A percentile compares a stretch with the other conserved stretches of the same genome.
phyloP scores from a whole-genome alignment of 2,113 vertebrate genomes.

The Mustelus asterias region DNA sequence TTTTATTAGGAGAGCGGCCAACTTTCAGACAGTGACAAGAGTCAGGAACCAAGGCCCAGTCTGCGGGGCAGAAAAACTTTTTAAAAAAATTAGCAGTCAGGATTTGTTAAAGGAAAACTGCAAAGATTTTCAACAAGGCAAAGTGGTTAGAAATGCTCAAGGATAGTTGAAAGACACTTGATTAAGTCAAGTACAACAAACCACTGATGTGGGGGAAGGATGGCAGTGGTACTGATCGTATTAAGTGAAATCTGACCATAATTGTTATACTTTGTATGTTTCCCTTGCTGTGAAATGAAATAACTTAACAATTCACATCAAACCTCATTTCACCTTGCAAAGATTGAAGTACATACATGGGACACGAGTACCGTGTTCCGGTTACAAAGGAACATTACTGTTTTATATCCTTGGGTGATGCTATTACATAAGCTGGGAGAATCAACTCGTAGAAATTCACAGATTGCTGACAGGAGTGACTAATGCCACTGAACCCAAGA shows the following conservation, averaged over 20 bases:
- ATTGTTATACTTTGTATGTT: neutral
- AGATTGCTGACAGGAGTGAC: neutral
- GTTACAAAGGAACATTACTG: neutral
- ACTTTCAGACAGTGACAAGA: neutral
- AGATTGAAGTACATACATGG: neutral
- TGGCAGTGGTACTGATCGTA: neutral
- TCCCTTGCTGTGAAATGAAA: neutral
- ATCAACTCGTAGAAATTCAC: neutral
- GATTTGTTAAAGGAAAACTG: neutral
- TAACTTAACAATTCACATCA: neutral
- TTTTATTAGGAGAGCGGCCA: neutral
- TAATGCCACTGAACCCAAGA: neutral
- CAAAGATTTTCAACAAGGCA: neutral
- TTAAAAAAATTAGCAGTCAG: neutral
- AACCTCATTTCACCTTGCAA: neutral
- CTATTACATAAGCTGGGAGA: neutral
- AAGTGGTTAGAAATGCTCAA: neutral
- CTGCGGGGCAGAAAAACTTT: neutral
- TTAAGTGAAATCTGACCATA: neutral
- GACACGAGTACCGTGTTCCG: neutral
- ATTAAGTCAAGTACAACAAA: neutral
- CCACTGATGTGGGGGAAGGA: neutral
- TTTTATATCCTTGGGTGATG: neutral
- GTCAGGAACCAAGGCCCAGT: neutral
- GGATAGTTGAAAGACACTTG: neutral